Evolutionary conservation across 2,797 vertebrate species (phyloP).

Genomic region (Mormyrus proboscirostris): DNA sequence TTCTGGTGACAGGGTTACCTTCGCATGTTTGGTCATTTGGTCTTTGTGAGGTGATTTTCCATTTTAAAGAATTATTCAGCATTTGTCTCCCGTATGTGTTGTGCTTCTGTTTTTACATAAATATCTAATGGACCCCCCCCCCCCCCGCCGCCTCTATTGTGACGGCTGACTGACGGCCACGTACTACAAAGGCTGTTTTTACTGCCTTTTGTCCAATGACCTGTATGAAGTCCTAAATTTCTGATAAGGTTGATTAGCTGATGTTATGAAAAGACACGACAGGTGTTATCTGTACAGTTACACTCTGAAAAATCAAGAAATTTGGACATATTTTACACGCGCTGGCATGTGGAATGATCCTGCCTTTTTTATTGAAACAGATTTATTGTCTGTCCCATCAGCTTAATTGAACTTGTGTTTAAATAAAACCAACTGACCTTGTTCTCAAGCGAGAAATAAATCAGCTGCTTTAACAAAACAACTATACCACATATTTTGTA

Average conservation of each 20-base stretch:
- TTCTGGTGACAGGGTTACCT: neutral
- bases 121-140: neutral
- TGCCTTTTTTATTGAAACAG: slow-evolving; percentile 31
- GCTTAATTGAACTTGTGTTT: slow-evolving; percentile 51
- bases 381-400: slow-evolving; percentile 43
- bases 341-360: slow-evolving; percentile 44
- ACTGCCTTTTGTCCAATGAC: neutral
- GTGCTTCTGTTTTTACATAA: neutral
- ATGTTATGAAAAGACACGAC: slow-evolving; percentile 55
- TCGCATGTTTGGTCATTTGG: neutral
- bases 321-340: slow-evolving; percentile 49
- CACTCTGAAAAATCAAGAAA: slow-evolving; percentile 45
- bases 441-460: slow-evolving; percentile 41
- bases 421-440: slow-evolving; percentile 48
- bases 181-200: neutral
- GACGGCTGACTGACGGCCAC: neutral
- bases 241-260: slow-evolving; percentile 60
- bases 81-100: neutral
- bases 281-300: slow-evolving; percentile 52
- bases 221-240: slow-evolving; percentile 57
- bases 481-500: neutral
- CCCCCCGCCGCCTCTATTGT: neutral
- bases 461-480: neutral
- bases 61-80: neutral
- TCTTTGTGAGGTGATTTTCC: neutral